phyloP scores from a whole-genome alignment of 92 coral and sea anemone genomes.

The Bergia sp. region DNA sequence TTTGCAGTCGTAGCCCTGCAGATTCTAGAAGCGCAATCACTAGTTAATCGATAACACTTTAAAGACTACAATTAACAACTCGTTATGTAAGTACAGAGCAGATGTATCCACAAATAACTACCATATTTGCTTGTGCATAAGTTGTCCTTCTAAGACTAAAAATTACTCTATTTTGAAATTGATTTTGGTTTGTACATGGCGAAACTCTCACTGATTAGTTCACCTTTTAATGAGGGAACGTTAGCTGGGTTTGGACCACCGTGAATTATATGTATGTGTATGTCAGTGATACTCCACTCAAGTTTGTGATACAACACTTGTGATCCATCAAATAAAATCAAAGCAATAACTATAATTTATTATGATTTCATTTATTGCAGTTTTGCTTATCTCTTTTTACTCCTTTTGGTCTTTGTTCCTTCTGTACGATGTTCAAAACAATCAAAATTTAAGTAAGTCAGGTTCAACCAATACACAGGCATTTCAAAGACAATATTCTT shows the following conservation, averaged over 20 bases:
- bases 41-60: not conserved
- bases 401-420: not conserved
- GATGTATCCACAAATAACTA: not conserved
- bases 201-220: not conserved
- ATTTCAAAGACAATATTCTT: too few species aligned
- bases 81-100: not conserved
- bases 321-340: too few species aligned
- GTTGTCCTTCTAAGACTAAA: not conserved
- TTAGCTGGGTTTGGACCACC: too few species aligned
- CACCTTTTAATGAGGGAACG: too few species aligned
- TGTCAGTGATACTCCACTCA: not conserved
- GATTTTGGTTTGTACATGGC: too few species aligned
- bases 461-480: not conserved
- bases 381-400: not conserved
- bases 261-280: not conserved
- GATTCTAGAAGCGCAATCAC: constrained; percentile 58
- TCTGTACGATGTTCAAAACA: too few species aligned
- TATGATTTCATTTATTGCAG: not conserved
- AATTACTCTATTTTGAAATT: not conserved
- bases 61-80: not conserved
- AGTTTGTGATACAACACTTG: not conserved
- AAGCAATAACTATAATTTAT: too few species aligned
- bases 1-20: constrained; percentile 87
- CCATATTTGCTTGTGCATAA: too few species aligned
- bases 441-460: not conserved